Base-by-base conservation (phyloP, 2,113 vertebrate genomes). In the Corydoras maculifer region DNA sequence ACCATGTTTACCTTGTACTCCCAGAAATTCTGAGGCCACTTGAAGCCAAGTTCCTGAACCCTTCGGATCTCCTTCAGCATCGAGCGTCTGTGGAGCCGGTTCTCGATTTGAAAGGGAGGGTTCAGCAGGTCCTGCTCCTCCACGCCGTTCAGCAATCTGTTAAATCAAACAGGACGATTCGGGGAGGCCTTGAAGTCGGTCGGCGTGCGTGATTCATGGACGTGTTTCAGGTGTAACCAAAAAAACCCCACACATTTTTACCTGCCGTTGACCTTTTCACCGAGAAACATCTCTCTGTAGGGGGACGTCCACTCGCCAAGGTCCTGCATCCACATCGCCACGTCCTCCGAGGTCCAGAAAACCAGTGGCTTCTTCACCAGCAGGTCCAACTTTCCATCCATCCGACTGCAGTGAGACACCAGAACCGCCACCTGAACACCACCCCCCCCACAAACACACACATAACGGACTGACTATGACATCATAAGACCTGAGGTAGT, bases 1-100 rank as follows among this genome's bases (percentile, higher is more conserved):
- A 43, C 7, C 35, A 43, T 59, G 12, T 62, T 14, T 18, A 95
- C 96, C 91, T 97, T 97, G 78, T 97, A 98, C 76, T 98, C 94
- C 96, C 95, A 98, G 62, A 98, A 91, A 81, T 94, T 97, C 68
- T 94, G 94, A 0, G 95, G 93, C 9, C 91, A 91, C 82, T 95
- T 94, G 61, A 93, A 87, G 0, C 93, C 93, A 60, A 94, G 88
- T 7, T 86, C 68, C 85, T 90, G 95, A 69, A 96, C 87, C 15
- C 85, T 82, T 51, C 93, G 92, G 75, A 98, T 83, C 77, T 96
- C 95, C 0, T 84, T 80, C n/a, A 93, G 48, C 43, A 98, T 85
- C 64, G 90, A 91, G 72, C 89, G 91, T 48, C 94, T 84, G 57
- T 98, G 95, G 77, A 87, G 92, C 73, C 82, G 86, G 43, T 91